Base-by-base conservation (phyloP, 1,140 invertebrate species). In the Mya arenaria region DNA sequence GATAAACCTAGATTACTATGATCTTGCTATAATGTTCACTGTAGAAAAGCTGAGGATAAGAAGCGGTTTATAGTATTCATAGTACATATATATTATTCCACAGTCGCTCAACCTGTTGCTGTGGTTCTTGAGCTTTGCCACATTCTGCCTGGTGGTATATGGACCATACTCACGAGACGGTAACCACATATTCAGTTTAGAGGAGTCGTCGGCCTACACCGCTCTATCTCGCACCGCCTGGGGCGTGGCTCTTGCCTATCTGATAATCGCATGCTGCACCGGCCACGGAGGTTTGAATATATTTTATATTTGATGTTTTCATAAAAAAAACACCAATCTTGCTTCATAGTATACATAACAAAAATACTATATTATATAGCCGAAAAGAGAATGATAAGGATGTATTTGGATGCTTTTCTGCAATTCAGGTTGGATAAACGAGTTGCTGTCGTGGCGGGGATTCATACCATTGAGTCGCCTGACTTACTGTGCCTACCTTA, bases 401-500 rank as follows among this genome's bases (percentile, higher is more conserved):
- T n/a, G n/a, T n/a, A n/a, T n/a, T n/a, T n/a, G n/a, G n/a, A n/a
- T n/a, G n/a, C n/a, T n/a, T n/a, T n/a, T n/a, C n/a, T n/a, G n/a
- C n/a, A n/a, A n/a, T n/a, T n/a, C 87, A 96, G 95, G 95, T 81
- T 91, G 93, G 39, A 95, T 96, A 28, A 95, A 95, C 66, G 95
- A 94, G 0, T 92, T 97, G 28, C 93, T 98, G 28, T 97, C 96
- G 1, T 96, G 96, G 91, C 94, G 95, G 44, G 94, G 96, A 0
- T 94, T 97, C 62, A 95, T 97, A 85, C 97, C 97, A 0, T 93
- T 98, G 17, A 96, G 96, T 84, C 94, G 97, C 63, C 94, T 98
- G 37, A 97, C 97, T 0, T 98, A 98, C 92, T 96, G 96, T 91
- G 96, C 97, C 8, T 99, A 98, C 92, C 94, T 98, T 41, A 94